Evolutionary conservation across 2,797 vertebrate species (phyloP).

Genomic region (Dromococcyx pavoninus): DNA sequence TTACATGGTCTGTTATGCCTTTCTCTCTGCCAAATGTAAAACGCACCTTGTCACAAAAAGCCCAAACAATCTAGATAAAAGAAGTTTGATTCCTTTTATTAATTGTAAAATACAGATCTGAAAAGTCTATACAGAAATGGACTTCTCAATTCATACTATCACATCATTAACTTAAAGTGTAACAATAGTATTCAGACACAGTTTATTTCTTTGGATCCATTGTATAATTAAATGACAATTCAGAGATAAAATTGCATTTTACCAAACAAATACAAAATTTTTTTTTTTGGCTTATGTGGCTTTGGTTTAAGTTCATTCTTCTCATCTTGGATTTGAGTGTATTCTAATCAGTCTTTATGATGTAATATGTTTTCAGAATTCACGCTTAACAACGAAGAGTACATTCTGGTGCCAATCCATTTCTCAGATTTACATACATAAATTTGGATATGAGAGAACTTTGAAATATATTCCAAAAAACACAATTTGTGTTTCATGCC

Average conservation of each 20-base stretch:
- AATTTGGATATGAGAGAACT: neutral
- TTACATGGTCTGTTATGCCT: neutral
- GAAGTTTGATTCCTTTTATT: neutral
- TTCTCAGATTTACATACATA: neutral
- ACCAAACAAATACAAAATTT: rapidly evolving
- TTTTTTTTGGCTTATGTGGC: too few relatives aligned
- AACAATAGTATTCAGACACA: neutral
- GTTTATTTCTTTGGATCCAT: neutral
- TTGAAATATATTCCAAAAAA: neutral
- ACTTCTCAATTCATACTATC: neutral
- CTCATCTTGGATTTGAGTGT: neutral
- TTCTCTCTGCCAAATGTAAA: neutral
- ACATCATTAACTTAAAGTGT: neutral
- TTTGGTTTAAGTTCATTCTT: neutral
- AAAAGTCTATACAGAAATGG: neutral
- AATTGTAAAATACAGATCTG: neutral
- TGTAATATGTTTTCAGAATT: neutral
- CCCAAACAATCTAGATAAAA: neutral
- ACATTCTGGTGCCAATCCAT: neutral
- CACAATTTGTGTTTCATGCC: neutral
- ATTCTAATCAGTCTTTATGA: neutral
- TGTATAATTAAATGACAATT: neutral
- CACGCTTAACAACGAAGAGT: neutral
- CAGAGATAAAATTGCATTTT: neutral
- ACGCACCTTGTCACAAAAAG: neutral